phyloP scores from a whole-genome alignment of 2,888 invertebrate species.

The Bibio marci region DNA sequence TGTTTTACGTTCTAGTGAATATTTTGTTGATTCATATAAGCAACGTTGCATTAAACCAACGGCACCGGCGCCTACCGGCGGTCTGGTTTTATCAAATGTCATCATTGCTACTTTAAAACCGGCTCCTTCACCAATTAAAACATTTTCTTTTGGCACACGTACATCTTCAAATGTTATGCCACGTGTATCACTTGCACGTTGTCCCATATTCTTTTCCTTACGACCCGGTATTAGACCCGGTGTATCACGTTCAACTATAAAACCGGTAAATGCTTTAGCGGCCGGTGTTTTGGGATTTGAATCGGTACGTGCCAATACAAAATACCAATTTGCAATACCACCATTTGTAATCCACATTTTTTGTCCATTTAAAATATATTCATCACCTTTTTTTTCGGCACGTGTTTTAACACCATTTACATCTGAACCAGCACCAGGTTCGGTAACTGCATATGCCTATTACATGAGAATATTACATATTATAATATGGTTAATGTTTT shows the following conservation, averaged over 20 bases:
- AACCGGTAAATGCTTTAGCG: slow-evolving; percentile 64
- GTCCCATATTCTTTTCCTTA: slow-evolving; percentile 58
- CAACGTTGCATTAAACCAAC: slow-evolving; percentile 72
- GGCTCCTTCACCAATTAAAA: slow-evolving; percentile 44
- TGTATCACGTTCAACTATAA: slow-evolving; percentile 49
- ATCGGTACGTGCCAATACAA: slow-evolving; percentile 74
- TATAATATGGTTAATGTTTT: slow-evolving; percentile 30
- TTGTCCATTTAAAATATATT: slow-evolving; percentile 76
- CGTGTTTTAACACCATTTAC: slow-evolving; percentile 71
- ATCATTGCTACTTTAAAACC: slow-evolving; percentile 63
- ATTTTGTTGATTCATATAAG: slow-evolving; percentile 74
- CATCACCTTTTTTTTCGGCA: slow-evolving; percentile 79
- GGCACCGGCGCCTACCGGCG: slow-evolving; percentile 65
- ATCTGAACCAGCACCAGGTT: slow-evolving; percentile 84
- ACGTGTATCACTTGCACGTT: slow-evolving; percentile 50
- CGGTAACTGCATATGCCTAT: slow-evolving; percentile 81
- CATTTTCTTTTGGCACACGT: slow-evolving; percentile 50
- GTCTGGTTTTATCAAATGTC: slow-evolving; percentile 52
- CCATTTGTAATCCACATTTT: slow-evolving; percentile 98
- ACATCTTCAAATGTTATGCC: slow-evolving; percentile 64
- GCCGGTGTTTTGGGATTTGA: slow-evolving; percentile 74
- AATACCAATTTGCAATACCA: slow-evolving; percentile 84
- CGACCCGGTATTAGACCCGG: slow-evolving; percentile 47
- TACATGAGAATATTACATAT: slow-evolving; percentile 11
- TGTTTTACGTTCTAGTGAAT: slow-evolving; percentile 71